phyloP scores from a whole-genome alignment of 2,113 vertebrate genomes.

The Atlantisia rogersi region DNA sequence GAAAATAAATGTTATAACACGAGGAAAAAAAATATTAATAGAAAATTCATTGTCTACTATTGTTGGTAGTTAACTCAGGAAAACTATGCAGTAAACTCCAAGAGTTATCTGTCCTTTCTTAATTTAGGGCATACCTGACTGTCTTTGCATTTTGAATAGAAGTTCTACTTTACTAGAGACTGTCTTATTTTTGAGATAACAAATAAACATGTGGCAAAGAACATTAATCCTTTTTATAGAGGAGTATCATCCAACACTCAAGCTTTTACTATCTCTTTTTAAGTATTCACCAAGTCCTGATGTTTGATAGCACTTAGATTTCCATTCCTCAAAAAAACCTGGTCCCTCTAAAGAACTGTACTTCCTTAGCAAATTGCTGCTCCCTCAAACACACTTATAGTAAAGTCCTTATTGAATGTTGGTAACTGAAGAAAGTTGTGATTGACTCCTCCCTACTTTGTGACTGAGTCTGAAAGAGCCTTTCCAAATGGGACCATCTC shows the following conservation, averaged over 20 bases:
- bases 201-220: background rate
- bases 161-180: background rate
- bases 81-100: background rate
- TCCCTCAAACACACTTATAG: background rate
- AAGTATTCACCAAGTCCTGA: background rate
- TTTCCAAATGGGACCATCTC: background rate
- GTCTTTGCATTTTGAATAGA: background rate
- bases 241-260: background rate
- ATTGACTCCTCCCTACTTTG: accelerated
- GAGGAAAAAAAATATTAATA: background rate
- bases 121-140: background rate
- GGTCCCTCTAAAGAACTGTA: background rate
- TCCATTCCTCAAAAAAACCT: background rate
- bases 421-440: background rate
- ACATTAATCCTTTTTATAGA: background rate
- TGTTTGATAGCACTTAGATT: background rate
- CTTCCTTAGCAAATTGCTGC: background rate
- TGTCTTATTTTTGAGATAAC: background rate
- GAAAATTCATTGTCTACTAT: background rate
- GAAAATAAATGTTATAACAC: background rate
- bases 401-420: background rate
- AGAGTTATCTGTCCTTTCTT: background rate
- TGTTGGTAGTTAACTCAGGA: background rate
- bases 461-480: background rate
- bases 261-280: background rate